Conservation (phyloP, 2,888 invertebrate genomes). For the Eugnorisma glareosa region DNA sequence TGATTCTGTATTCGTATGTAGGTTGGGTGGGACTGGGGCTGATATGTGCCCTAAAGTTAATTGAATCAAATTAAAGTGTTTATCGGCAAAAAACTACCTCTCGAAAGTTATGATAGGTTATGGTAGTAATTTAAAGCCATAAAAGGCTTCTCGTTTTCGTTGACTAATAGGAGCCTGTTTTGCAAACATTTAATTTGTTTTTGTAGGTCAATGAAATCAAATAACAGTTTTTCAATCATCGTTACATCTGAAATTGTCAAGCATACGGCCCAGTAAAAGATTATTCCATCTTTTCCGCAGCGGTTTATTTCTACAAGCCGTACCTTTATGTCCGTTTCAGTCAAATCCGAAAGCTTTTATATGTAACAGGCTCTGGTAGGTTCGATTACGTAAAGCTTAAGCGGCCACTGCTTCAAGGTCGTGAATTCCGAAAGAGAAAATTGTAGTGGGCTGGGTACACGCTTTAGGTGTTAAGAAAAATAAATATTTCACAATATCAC, state of each 20-base stretch:
- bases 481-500: constrained; percentile 61
- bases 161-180: not conserved
- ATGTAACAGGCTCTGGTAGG: constrained; percentile 36
- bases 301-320: constrained; percentile 32
- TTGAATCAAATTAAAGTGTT: constrained; percentile 14
- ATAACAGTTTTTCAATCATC: constrained; percentile 6
- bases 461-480: constrained; percentile 46
- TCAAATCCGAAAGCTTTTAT: constrained; percentile 52
- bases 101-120: constrained; percentile 4
- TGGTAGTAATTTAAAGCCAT: constrained; percentile 27
- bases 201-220: not conserved
- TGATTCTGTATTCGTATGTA: constrained; percentile 12
- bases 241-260: constrained; percentile 2
- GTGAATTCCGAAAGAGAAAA: constrained; percentile 45
- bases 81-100: not conserved
- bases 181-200: constrained; percentile 1
- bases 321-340: constrained; percentile 51
- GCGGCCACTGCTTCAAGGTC: constrained; percentile 45
- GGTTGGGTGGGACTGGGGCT: not conserved
- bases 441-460: constrained; percentile 24
- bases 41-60: not conserved
- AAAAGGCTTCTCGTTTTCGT: not conserved
- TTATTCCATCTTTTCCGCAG: constrained; percentile 23
- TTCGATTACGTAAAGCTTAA: constrained; percentile 52
- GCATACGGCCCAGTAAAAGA: constrained; percentile 10